Evolutionary conservation across 2,113 vertebrate species (phyloP), one percentile per base, ranked within the genome.

Genomic region (Amphiprion percula): DNA sequence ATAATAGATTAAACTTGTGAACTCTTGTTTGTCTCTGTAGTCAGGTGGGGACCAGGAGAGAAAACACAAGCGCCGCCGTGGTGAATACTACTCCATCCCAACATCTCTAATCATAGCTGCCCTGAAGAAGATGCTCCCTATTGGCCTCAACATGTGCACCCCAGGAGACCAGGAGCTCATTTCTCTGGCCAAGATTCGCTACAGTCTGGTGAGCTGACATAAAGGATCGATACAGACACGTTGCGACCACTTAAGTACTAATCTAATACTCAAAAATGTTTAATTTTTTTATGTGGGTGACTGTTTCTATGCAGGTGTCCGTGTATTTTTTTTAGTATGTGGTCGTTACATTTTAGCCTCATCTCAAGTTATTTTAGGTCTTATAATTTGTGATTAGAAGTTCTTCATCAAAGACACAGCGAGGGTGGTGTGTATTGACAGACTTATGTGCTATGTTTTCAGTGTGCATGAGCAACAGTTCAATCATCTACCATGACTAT

Each of bases 81-180:
- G 98, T 46, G 98, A 99, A 90, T 93, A 98, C 37, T 99, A 99
- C 84, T 97, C 98, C 75, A 92, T 99, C 91, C 98, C 98, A 87
- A 99, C 98, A 11, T 99, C 97, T 12, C 92, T 99, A 87, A 99
- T 99, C 41, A 96, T 99, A 63, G 96, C 98, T 16, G 96, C 97
- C 1, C 94, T 99, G 91, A 99, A 99, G 94, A 99, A 99, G 90
- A 95, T 99, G 97, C 94, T 99, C 87, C 98, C 98, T 72, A 97
- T 99, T 70, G 98, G 98, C 64, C 92, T 99, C 90, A 99, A 99
- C 90, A 98, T 99, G 98, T 99, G 98, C 89, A 98, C 97, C 0
- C 96, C 98, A 0, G 98, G 98, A 50, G 98, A 99, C 89, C 98
- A 99, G 94, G 97, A 98, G 91, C 96, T 99, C 76, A 97, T 99